phyloP scores from a whole-genome alignment of 2,113 vertebrate genomes.

The Saccopteryx bilineata region DNA sequence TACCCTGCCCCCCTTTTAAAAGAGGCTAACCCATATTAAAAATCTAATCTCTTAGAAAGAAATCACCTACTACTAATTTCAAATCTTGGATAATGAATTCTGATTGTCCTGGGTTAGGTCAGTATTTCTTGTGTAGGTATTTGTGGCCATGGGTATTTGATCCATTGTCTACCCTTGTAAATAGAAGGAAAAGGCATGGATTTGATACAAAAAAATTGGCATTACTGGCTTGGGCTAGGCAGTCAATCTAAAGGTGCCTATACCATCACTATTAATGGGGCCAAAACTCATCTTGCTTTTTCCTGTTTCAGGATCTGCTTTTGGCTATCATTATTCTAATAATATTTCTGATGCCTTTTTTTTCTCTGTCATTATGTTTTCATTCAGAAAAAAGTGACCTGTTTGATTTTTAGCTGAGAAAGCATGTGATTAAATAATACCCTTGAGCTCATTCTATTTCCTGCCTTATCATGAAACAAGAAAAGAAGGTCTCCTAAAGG shows the following conservation, averaged over 20 bases:
- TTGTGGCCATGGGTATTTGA: not conserved
- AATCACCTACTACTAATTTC: not conserved
- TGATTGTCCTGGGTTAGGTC: not conserved
- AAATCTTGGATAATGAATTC: not conserved
- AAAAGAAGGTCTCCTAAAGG: slow-evolving; percentile 69
- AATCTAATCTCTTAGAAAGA: not conserved
- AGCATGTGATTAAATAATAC: slow-evolving; percentile 78
- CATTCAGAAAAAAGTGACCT: slow-evolving; percentile 54
- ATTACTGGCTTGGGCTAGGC: not conserved
- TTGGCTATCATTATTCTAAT: not conserved
- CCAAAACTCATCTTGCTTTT: not conserved
- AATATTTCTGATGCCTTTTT: not conserved
- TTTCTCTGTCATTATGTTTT: slow-evolving; percentile 64
- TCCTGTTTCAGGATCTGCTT: not conserved
- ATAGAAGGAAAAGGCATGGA: no score
- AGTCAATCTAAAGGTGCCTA: not conserved
- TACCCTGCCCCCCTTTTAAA: not conserved
- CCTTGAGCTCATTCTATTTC: slow-evolving; percentile 71
- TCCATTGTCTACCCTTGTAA: no score
- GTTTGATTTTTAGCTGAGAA: slow-evolving; percentile 79
- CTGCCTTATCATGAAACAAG: slow-evolving; percentile 73
- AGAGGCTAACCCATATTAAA: not conserved
- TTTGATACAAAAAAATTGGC: not conserved
- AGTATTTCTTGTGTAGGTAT: not conserved
- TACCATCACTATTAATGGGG: not conserved